Evolutionary conservation across 2,797 vertebrate species (phyloP), one percentile per base, ranked within the genome.

Genomic region (Dallia pectoralis): DNA sequence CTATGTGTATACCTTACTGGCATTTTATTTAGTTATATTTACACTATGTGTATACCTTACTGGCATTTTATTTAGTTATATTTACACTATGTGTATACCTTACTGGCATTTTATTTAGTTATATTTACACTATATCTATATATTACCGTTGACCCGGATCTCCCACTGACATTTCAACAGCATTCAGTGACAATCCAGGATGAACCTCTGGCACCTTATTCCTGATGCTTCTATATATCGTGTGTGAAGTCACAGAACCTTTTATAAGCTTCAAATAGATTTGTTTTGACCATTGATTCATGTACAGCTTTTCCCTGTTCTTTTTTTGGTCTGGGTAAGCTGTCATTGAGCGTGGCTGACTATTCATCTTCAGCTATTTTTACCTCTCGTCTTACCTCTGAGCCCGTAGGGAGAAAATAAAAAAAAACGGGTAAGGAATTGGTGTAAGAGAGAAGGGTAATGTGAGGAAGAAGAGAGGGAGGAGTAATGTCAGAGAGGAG

Each of bases 301-400:
- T 73, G 68, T 40, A 63, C 53, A 49, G 61, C 18, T 56, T 4
- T 59, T 14, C 53, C 22, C 22, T 29, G n/a, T 3, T 72, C 32
- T 53, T 33, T 67, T 40, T 48, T 44, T 32, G 69, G 72, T 69
- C 74, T 69, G 68, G 29, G 27, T 51, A 51, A 69, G 30, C 49
- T 49, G 51, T 65, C 74, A 76, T 44, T 27, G 64, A 73, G 64
- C 36, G 70, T 69, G 80, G 66, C 75, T 73, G 73, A 63, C 69
- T 76, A 74, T 82, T 82, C 78, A 82, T 82, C 78, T 78, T 29
- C 47, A 74, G 78, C 81, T 82, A 82, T 82, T 76, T 82, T 78
- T 82, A 78, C 56, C 33, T 51, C 69, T 64, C 49, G 71, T 72
- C 75, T 71, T 75, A 67, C 78, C 73, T 71, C 72, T 14, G 56